These are phyloP conservation scores for Drosophila ezoana DNA, from an alignment of 2,888 invertebrate species.

Conservation along the genomic window DNA sequence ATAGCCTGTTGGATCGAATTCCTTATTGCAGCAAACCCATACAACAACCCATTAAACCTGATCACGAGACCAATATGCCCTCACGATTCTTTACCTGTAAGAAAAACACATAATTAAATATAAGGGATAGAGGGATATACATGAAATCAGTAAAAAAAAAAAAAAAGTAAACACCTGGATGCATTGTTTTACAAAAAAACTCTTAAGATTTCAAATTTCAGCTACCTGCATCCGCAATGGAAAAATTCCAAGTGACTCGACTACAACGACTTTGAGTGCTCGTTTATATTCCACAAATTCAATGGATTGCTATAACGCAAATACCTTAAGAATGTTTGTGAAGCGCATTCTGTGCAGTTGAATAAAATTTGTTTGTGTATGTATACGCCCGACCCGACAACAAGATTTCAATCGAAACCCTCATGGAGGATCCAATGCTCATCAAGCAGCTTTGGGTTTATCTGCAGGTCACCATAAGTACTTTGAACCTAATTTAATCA, in stretches of 20 bases:
- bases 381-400: background rate
- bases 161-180: slow-evolving; percentile 21
- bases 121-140: slow-evolving; percentile 16
- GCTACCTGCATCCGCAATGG: slow-evolving; percentile 63
- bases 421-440: background rate
- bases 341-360: slow-evolving; percentile 8
- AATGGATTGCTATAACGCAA: background rate
- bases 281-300: background rate
- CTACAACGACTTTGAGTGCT: slow-evolving; percentile 12
- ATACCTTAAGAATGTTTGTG: background rate
- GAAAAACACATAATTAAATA: slow-evolving; percentile 13
- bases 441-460: slow-evolving; percentile 7
- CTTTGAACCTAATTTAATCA: slow-evolving; percentile 51
- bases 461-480: slow-evolving; percentile 42
- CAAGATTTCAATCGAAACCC: slow-evolving; percentile 16
- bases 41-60: slow-evolving; percentile 7
- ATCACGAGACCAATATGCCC: slow-evolving; percentile 29
- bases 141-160: slow-evolving; percentile 30
- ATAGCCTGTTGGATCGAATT: slow-evolving; percentile 57
- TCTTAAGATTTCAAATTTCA: slow-evolving; percentile 19
- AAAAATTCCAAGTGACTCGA: slow-evolving; percentile 48
- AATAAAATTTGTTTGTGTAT: slow-evolving; percentile 19
- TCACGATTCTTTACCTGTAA: slow-evolving; percentile 58
- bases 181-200: slow-evolving; percentile 16
- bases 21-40: slow-evolving; percentile 33